Percentiles rank a stretch among this genome's conserved stretches.
Evolutionary conservation across 2,113 vertebrate genomes (phyloP).

Genomic region (Salvelinus namaycush): DNA sequence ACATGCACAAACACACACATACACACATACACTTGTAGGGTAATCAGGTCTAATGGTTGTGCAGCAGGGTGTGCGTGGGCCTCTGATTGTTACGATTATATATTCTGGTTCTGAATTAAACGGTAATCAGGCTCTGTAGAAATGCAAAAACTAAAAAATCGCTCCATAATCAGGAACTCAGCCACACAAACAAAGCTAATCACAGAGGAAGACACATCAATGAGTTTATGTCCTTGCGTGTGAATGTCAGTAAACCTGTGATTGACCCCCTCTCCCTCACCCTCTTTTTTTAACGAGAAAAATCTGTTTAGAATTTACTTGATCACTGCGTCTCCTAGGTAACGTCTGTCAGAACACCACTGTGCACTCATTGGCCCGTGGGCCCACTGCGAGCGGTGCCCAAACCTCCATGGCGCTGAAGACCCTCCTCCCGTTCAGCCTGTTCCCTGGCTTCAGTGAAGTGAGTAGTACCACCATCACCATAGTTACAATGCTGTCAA

Average conservation of each 20-base stretch:
- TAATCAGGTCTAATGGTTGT: constrained; percentile 52
- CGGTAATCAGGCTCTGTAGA: constrained; percentile 54
- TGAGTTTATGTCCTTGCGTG: constrained; percentile 11
- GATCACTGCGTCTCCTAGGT: constrained; percentile 34
- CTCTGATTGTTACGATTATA: constrained; percentile 55
- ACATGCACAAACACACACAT: neutral
- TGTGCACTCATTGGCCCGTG: constrained; percentile 35
- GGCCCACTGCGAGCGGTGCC: constrained; percentile 45
- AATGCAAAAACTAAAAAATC: constrained; percentile 34
- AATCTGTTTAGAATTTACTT: too few species aligned
- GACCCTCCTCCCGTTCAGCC: constrained; percentile 57
- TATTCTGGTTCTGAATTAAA: constrained; percentile 39
- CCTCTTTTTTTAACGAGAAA: too few species aligned
- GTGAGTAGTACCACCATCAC: constrained; percentile 48
- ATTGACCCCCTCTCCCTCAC: neutral
- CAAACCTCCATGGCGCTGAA: constrained; percentile 45
- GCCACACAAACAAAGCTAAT: constrained; percentile 35
- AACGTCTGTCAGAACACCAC: constrained; percentile 54
- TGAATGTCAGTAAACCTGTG: neutral
- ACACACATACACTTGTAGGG: neutral
- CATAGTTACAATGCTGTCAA: constrained; percentile 20
- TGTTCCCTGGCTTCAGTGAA: constrained; percentile 58
- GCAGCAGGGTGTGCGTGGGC: constrained; percentile 55
- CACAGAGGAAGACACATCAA: constrained; percentile 5
- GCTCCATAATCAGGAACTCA: constrained; percentile 39